phyloP scores from a whole-genome alignment of 2,888 invertebrate species.

The Melinaea marsaeus region DNA sequence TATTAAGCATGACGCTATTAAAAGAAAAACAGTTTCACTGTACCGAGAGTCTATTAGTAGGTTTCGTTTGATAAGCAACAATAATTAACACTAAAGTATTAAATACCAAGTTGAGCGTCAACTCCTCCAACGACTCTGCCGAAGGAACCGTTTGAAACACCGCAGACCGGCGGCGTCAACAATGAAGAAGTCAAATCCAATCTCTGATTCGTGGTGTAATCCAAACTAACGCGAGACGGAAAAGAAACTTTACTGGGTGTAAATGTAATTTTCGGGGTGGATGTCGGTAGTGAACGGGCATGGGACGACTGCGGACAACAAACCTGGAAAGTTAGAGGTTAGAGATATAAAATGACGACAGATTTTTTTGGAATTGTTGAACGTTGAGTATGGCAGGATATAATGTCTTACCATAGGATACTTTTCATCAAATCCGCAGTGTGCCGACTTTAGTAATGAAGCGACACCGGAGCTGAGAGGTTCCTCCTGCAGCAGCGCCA shows the following conservation, averaged over 20 bases:
- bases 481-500: not conserved
- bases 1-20: no score
- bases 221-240: not conserved
- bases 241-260: no score
- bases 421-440: slow-evolving; percentile 3
- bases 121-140: slow-evolving; percentile 12
- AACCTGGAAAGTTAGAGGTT: not conserved
- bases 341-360: not conserved
- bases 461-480: not conserved
- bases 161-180: slow-evolving; percentile 11
- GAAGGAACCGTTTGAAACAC: slow-evolving; percentile 6
- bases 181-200: not conserved
- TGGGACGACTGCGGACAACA: not conserved
- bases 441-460: not conserved
- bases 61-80: slow-evolving; percentile 40
- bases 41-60: no score
- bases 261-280: no score
- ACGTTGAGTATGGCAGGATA: not conserved
- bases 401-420: not conserved
- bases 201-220: not conserved
- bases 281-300: not conserved
- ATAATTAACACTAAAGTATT: no score
- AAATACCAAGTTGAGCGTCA: slow-evolving; percentile 13
- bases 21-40: no score
- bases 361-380: not conserved